Percentiles rank a stretch among this genome's conserved stretches.
phyloP scores from a whole-genome alignment of 2,888 invertebrate genomes.

The Ectropis crepuscularia region DNA sequence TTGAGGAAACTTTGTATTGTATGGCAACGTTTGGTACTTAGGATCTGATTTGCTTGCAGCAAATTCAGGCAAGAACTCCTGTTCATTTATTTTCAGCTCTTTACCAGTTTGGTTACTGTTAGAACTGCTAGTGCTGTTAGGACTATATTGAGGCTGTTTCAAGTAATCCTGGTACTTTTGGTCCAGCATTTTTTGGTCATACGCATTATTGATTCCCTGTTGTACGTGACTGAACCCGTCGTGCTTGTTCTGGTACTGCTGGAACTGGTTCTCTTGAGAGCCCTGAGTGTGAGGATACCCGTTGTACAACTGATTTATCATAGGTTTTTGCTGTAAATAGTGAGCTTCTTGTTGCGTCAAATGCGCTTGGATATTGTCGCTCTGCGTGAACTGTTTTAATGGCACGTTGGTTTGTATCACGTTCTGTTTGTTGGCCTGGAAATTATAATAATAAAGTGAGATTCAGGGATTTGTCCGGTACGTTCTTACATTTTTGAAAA shows the following conservation, averaged over 20 bases:
- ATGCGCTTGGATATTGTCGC: constrained; percentile 78
- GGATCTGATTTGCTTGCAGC: constrained; percentile 93
- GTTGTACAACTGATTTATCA: constrained; percentile 77
- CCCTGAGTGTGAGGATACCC: constrained; percentile 70
- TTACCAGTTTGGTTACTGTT: constrained; percentile 79
- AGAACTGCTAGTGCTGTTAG: constrained; percentile 81
- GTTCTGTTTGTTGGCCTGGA: constrained; percentile 79
- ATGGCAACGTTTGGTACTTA: constrained; percentile 96
- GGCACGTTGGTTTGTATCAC: constrained; percentile 81
- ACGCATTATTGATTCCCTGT: constrained; percentile 77
- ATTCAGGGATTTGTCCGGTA: constrained; percentile 1
- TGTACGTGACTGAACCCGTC: constrained; percentile 76
- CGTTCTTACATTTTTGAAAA: neutral
- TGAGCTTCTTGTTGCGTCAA: constrained; percentile 77
- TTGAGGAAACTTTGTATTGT: constrained; percentile 94
- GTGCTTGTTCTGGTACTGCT: constrained; percentile 74
- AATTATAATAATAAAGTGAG: constrained; percentile 16
- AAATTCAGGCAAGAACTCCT: constrained; percentile 87
- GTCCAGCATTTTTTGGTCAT: constrained; percentile 78
- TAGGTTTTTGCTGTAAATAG: constrained; percentile 83
- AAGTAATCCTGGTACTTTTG: constrained; percentile 81
- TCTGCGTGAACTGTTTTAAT: constrained; percentile 81
- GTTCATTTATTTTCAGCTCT: constrained; percentile 80
- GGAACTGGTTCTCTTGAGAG: constrained; percentile 73
- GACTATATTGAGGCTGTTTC: constrained; percentile 84